A percentile compares a stretch with the other conserved stretches of the same genome.
phyloP scores from a whole-genome alignment of 37 sponge, comb jelly and placozoan species.

The Petrosia ficiformis region DNA sequence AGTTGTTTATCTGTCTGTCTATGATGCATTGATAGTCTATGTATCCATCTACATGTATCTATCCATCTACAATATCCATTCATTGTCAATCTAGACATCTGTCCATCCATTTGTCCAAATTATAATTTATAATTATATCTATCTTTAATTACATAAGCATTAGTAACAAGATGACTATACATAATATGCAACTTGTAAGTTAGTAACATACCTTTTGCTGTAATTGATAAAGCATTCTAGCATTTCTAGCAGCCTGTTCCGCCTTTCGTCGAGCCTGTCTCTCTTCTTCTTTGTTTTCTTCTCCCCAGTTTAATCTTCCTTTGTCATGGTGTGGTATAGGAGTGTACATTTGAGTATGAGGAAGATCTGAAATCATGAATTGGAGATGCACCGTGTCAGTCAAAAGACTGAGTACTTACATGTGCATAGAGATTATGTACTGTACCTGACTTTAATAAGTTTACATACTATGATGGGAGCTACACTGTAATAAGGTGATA shows the following conservation, averaged over 20 bases:
- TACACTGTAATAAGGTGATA: too few relatives aligned
- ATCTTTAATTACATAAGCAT: background rate
- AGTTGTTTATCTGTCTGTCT: too few relatives aligned
- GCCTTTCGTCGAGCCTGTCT: constrained; percentile 25
- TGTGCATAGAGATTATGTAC: too few relatives aligned
- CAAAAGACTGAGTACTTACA: background rate
- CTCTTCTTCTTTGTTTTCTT: constrained; percentile 21
- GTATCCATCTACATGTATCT: too few relatives aligned
- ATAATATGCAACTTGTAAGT: background rate
- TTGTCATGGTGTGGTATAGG: background rate
- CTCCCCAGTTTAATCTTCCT: constrained; percentile 26
- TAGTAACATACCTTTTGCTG: constrained; percentile 38
- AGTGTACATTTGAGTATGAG: too few relatives aligned
- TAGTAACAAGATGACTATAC: background rate
- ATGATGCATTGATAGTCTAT: too few relatives aligned
- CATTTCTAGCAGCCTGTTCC: constrained; percentile 43
- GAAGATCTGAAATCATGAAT: too few relatives aligned
- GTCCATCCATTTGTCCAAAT: background rate
- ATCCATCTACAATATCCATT: too few relatives aligned
- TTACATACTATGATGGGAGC: too few relatives aligned
- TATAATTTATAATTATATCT: background rate
- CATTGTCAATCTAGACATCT: background rate
- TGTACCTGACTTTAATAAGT: too few relatives aligned
- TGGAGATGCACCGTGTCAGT: too few relatives aligned
- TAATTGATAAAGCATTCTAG: constrained; percentile 52